These are phyloP conservation scores for Drosophila repleta DNA, from an alignment of 1,140 invertebrate species.

Conservation along the genomic window DNA sequence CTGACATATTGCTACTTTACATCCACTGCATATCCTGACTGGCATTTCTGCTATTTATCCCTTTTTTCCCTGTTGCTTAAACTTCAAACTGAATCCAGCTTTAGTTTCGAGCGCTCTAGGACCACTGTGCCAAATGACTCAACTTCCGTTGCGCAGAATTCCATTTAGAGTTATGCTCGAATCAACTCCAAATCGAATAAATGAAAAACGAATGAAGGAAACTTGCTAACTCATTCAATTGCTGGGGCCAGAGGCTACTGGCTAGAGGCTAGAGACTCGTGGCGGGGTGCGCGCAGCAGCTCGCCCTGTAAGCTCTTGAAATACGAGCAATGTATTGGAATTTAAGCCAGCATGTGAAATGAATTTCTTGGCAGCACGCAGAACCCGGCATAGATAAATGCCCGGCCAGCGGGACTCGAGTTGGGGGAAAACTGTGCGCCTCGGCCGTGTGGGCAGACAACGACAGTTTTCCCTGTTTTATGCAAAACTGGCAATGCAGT, in stretches of 20 bases:
- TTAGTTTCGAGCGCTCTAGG: not conserved
- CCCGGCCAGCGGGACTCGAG: not conserved
- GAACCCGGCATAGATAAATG: constrained; percentile 15
- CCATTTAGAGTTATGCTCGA: constrained; percentile 48
- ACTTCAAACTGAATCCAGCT: not conserved
- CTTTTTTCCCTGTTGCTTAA: not conserved
- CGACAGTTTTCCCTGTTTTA: constrained; percentile 36
- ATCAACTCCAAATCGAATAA: constrained; percentile 54
- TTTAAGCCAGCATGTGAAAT: constrained; percentile 59
- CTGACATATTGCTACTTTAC: too few relatives aligned
- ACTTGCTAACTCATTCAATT: constrained; percentile 58
- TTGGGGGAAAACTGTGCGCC: not conserved
- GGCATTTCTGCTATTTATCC: too few relatives aligned
- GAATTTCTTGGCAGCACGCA: constrained; percentile 55
- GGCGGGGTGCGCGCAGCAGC: not conserved
- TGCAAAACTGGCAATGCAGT: constrained; percentile 43
- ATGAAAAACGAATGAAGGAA: constrained; percentile 54
- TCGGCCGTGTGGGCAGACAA: not conserved
- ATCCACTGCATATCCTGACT: too few relatives aligned
- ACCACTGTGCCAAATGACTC: constrained; percentile 37
- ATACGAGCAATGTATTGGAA: constrained; percentile 43
- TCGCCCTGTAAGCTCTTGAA: constrained; percentile 24
- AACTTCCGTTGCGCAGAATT: constrained; percentile 61
- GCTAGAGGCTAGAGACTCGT: not conserved
- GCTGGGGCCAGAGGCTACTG: not conserved